These are phyloP conservation scores for Drosophila siamana DNA, from an alignment of 2,888 invertebrate genomes.

Conservation along the genomic window DNA sequence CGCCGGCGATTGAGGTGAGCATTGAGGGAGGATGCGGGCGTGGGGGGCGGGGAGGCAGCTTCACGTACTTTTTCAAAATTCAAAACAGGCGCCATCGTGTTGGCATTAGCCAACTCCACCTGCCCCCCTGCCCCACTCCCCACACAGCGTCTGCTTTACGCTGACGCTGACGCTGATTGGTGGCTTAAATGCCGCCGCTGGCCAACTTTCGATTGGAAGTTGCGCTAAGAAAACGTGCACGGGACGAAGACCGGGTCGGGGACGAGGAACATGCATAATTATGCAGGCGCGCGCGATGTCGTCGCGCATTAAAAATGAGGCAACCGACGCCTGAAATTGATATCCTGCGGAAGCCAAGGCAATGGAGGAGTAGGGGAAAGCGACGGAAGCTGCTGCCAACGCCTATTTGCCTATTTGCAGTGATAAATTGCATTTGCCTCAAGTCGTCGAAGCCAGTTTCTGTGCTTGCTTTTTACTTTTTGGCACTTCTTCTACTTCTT, in stretches of 20 bases:
- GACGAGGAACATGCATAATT: constrained; percentile 69
- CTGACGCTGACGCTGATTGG: constrained; percentile 78
- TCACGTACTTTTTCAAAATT: constrained; percentile 81
- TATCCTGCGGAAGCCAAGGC: constrained; percentile 37
- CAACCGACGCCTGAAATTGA: constrained; percentile 66
- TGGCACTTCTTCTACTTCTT: constrained; percentile 19
- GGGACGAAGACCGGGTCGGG: constrained; percentile 12
- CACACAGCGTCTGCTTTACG: constrained; percentile 1
- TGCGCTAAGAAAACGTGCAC: constrained; percentile 3
- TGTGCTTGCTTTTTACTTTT: constrained; percentile 7
- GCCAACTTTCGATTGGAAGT: constrained; percentile 49
- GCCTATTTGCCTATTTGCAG: constrained; percentile 38
- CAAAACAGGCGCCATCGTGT: constrained; percentile 76
- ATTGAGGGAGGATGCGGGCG: too few relatives aligned
- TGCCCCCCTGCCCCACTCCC: not conserved
- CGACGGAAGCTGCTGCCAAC: constrained; percentile 2
- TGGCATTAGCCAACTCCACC: constrained; percentile 66
- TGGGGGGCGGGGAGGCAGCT: constrained; percentile 10
- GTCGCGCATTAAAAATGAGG: constrained; percentile 75
- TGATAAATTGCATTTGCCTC: constrained; percentile 68
- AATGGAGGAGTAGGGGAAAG: too few relatives aligned
- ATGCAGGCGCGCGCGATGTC: constrained; percentile 66
- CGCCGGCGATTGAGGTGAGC: constrained; percentile 18
- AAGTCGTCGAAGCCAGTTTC: constrained; percentile 21
- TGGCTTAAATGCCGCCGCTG: constrained; percentile 67